A percentile compares a stretch with the other conserved stretches of the same genome.
Conservation (phyloP, 2,888 invertebrate species). For the Cheilosia scutellata region DNA sequence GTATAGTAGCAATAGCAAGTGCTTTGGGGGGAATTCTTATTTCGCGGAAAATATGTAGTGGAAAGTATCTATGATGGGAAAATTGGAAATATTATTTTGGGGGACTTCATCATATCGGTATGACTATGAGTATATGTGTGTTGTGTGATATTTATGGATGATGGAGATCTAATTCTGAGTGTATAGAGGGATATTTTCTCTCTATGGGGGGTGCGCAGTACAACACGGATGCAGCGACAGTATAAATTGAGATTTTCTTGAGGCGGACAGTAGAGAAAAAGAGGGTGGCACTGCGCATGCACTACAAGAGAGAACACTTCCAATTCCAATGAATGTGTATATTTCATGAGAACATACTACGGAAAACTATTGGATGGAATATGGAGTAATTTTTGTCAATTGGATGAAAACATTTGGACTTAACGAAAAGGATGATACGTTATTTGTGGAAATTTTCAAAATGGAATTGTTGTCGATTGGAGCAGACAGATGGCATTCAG, state of each 20-base stretch:
- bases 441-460: conserved; percentile 39
- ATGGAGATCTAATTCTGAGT: conserved; percentile 1
- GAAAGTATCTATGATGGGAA: conserved; percentile 53
- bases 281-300: conserved; percentile 37
- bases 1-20: conserved; percentile 36
- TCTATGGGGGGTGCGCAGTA: conserved; percentile 35
- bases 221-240: conserved; percentile 33
- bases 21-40: conserved; percentile 26
- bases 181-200: conserved; percentile 44
- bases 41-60: conserved; percentile 40
- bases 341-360: conserved; percentile 1
- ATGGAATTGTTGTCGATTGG: conserved; percentile 7
- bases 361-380: conserved; percentile 2
- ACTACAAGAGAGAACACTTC: background rate
- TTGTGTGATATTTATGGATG: background rate
- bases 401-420: conserved; percentile 42
- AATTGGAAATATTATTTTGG: conserved; percentile 37
- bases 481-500: conserved; percentile 39
- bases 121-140: background rate
- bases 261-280: background rate
- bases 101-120: background rate
- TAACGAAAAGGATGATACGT: conserved; percentile 44
- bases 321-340: conserved; percentile 19
- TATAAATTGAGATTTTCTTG: conserved; percentile 34
- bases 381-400: background rate